phyloP scores from a whole-genome alignment of 2,113 vertebrate species.

The Zapus hudsonius region DNA sequence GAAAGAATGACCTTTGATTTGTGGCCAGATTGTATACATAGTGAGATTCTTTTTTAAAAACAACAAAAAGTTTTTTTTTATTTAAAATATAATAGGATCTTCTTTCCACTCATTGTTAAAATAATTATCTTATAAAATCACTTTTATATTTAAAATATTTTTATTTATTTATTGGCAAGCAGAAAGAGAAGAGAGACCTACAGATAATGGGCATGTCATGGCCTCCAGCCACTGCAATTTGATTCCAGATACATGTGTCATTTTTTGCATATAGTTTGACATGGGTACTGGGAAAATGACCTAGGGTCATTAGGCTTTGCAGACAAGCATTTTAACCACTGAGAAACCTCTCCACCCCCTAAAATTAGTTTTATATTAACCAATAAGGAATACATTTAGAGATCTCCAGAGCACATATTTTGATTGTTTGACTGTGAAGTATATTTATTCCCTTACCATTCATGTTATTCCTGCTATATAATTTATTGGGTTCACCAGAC shows the following conservation, averaged over 20 bases:
- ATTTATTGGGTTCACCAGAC: neutral
- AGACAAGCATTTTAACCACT: no score
- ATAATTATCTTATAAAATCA: neutral
- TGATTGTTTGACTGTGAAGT: neutral
- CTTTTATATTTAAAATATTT: neutral
- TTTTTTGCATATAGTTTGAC: no score
- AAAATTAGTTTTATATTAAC: neutral
- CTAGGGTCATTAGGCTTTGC: no score
- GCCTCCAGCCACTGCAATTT: no score
- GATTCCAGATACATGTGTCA: no score
- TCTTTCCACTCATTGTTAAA: neutral
- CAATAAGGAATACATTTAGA: neutral
- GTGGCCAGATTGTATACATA: neutral
- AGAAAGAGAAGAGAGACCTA: no score
- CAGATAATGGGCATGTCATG: no score
- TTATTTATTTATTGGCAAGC: neutral
- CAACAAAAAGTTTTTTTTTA: no score
- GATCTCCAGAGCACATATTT: neutral
- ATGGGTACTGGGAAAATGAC: no score
- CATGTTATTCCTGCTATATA: neutral
- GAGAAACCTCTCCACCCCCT: no score
- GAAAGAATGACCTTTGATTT: fast-evolving
- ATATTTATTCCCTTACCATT: neutral
- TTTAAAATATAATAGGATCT: neutral
- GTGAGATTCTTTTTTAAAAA: neutral